These are phyloP conservation scores for Lepetodrilus schrolli DNA, from an alignment of 2,888 invertebrate genomes.

Conservation along the genomic window DNA sequence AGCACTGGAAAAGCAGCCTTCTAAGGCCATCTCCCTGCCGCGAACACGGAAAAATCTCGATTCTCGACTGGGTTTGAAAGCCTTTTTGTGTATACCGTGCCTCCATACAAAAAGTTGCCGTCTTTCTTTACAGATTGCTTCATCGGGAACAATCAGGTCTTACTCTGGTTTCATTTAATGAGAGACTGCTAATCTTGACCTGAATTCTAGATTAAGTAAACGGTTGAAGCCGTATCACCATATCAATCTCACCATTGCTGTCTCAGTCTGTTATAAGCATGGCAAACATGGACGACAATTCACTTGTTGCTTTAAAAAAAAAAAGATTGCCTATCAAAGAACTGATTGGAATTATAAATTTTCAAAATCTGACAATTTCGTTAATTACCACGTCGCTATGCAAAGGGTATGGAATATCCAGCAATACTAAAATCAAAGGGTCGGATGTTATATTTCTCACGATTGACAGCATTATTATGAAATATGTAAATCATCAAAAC, in stretches of 20 bases:
- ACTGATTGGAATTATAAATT: neutral
- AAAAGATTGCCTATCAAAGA: neutral
- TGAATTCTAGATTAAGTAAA: conserved; percentile 7
- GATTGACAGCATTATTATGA: no score
- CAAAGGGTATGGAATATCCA: neutral
- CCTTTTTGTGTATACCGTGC: neutral
- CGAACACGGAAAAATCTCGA: neutral
- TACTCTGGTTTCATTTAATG: conserved; percentile 26
- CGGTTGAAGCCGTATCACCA: neutral
- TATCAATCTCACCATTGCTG: conserved; percentile 1
- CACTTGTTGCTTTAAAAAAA: conserved; percentile 17
- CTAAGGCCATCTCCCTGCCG: neutral
- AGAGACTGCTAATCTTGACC: conserved; percentile 13
- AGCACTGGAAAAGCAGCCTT: neutral
- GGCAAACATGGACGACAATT: neutral
- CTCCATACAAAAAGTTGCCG: conserved; percentile 8
- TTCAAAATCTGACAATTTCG: neutral
- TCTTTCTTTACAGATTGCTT: neutral
- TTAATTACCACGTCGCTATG: neutral
- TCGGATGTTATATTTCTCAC: no score
- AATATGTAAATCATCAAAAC: no score
- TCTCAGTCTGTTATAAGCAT: neutral
- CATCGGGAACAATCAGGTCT: conserved; percentile 21
- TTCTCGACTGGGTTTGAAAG: neutral
- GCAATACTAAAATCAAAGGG: neutral